Conservation (phyloP, 1,140 invertebrate species). For the Tetramorium parvispinum region DNA sequence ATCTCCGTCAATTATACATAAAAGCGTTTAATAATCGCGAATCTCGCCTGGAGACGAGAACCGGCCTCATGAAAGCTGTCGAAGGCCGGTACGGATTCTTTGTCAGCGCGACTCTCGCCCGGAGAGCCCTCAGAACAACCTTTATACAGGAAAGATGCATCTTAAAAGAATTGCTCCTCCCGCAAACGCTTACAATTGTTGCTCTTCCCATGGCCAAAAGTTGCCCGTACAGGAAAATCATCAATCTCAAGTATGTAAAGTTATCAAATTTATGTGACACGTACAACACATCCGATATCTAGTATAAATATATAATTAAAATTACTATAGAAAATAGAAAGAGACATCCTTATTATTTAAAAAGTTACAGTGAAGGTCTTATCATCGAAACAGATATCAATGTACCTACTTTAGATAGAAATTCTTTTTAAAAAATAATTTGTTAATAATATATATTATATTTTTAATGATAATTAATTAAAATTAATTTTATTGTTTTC, state of each 20-base stretch:
- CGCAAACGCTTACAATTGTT: conserved; percentile 79
- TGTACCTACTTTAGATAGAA: no score
- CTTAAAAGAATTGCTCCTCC: conserved; percentile 80
- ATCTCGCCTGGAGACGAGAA: conserved; percentile 78
- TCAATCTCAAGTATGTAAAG: conserved; percentile 81
- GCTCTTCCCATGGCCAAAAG: conserved; percentile 82
- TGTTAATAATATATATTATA: no score
- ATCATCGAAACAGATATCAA: no score
- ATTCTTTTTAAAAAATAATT: no score
- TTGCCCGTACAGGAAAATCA: conserved; percentile 84
- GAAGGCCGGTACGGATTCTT: conserved; percentile 84
- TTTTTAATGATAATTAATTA: no score
- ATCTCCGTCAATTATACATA: conserved; percentile 82
- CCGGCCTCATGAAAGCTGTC: conserved; percentile 80
- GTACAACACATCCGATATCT: background rate
- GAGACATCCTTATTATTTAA: background rate
- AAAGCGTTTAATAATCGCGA: conserved; percentile 82
- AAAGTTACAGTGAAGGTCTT: no score
- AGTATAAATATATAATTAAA: background rate
- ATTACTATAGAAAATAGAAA: background rate
- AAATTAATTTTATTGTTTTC: no score
- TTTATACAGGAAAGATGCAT: conserved; percentile 82
- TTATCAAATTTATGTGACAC: background rate
- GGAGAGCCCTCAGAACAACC: conserved; percentile 79
- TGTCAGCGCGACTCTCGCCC: conserved; percentile 82